phyloP scores from a whole-genome alignment of 2,888 invertebrate species.

The Watsonalla cultraria region DNA sequence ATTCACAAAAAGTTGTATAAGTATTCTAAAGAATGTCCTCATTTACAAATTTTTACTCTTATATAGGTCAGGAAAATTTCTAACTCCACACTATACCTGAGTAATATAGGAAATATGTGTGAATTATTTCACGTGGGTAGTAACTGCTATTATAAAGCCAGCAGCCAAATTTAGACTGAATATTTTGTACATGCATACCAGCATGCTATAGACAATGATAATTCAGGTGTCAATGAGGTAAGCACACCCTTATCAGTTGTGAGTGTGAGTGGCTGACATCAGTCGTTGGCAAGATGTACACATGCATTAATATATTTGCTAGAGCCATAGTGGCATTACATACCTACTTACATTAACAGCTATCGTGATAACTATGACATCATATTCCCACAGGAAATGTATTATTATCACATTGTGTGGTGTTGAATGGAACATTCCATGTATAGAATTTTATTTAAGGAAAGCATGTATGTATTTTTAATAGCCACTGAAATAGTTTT shows the following conservation, averaged over 20 bases:
- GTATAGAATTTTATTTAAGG: too few relatives aligned
- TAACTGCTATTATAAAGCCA: too few relatives aligned
- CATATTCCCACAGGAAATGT: constrained; percentile 36
- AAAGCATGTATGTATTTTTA: too few relatives aligned
- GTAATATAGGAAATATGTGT: too few relatives aligned
- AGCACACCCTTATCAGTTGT: constrained; percentile 21
- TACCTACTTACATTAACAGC: constrained; percentile 18
- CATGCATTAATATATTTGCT: constrained; percentile 7
- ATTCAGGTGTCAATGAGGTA: constrained; percentile 7
- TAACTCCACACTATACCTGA: too few relatives aligned
- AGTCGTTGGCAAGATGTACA: constrained; percentile 5
- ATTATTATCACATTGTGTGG: not conserved
- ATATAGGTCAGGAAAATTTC: too few relatives aligned
- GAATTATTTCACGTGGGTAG: too few relatives aligned
- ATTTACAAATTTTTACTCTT: too few relatives aligned
- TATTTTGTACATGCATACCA: not conserved
- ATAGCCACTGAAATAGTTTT: too few relatives aligned
- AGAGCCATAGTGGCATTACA: constrained; percentile 11
- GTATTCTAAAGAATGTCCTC: too few relatives aligned
- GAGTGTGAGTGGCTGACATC: constrained; percentile 12
- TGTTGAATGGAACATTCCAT: not conserved
- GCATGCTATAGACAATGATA: not conserved
- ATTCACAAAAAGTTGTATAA: too few relatives aligned
- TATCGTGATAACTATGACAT: constrained; percentile 34
- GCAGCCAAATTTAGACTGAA: too few relatives aligned